These are phyloP conservation scores for Dicrurus megarhynchus DNA, from an alignment of 2,113 vertebrate species.

Conservation along the genomic window DNA sequence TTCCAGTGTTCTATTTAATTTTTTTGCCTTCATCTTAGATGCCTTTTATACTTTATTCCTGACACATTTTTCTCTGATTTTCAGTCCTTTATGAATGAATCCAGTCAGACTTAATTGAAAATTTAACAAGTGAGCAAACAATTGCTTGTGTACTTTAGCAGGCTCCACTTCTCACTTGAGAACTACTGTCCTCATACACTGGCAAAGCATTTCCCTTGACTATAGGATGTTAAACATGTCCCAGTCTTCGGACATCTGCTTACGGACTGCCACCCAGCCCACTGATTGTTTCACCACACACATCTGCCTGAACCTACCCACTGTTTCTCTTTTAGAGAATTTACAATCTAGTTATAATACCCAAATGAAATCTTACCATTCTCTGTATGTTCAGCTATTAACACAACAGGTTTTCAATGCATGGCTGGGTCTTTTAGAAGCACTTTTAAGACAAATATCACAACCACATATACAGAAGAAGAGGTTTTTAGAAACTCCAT, in stretches of 20 bases:
- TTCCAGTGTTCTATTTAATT: not conserved
- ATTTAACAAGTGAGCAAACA: conserved; percentile 18
- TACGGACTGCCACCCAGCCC: not conserved
- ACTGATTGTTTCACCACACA: not conserved
- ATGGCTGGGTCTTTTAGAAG: not conserved
- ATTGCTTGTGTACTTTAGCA: not conserved
- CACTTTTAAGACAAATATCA: not conserved
- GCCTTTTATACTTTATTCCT: not conserved
- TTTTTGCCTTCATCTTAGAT: not conserved
- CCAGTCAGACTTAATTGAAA: not conserved
- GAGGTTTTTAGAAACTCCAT: not conserved
- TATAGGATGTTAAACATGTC: not conserved
- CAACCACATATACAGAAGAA: not conserved
- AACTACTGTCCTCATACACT: not conserved
- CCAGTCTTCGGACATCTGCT: accelerated
- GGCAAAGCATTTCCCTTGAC: not conserved
- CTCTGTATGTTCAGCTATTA: not conserved
- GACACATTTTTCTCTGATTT: not conserved
- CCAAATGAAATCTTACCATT: not conserved
- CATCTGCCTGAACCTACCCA: not conserved
- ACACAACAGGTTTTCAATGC: not conserved
- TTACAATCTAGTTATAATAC: not conserved
- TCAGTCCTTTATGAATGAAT: not conserved
- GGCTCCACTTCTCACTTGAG: not conserved
- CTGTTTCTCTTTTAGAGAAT: not conserved